A percentile compares a stretch with the other conserved stretches of the same genome.
These are phyloP conservation scores for Eurystomus gularis DNA, from an alignment of 2,113 vertebrate species.

Conservation along the genomic window DNA sequence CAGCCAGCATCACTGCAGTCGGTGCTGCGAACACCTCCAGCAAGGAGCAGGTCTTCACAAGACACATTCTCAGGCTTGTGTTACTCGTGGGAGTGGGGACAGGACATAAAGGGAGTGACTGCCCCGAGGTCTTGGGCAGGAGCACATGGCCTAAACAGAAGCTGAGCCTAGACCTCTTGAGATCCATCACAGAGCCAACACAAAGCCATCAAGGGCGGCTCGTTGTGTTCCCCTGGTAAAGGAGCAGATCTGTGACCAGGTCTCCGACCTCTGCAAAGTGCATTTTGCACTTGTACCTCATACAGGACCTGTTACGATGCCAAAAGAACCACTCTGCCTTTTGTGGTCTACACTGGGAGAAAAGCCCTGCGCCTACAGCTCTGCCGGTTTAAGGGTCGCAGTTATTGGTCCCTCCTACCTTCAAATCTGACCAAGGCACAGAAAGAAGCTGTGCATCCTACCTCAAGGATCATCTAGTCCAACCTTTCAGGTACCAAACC, in stretches of 20 bases:
- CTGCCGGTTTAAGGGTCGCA: rapidly evolving
- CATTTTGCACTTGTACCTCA: rapidly evolving
- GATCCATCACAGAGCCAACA: not conserved
- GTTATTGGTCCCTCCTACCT: not conserved
- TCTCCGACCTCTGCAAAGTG: not conserved
- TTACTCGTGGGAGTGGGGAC: rapidly evolving
- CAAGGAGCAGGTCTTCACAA: rapidly evolving
- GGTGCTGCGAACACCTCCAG: rapidly evolving
- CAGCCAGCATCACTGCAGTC: rapidly evolving
- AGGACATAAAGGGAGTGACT: rapidly evolving
- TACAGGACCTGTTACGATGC: rapidly evolving
- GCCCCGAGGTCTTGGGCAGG: rapidly evolving
- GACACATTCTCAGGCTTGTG: rapidly evolving
- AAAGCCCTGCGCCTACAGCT: not conserved
- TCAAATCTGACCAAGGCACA: rapidly evolving
- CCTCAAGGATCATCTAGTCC: too few species aligned
- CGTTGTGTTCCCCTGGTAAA: rapidly evolving
- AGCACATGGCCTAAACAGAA: not conserved
- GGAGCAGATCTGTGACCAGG: rapidly evolving
- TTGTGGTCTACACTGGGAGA: rapidly evolving
- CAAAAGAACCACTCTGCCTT: not conserved
- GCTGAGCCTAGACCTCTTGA: not conserved
- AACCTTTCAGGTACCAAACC: not conserved
- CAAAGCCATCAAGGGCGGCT: not conserved
- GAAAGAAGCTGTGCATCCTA: rapidly evolving